Percentiles rank a stretch among this genome's conserved stretches.
phyloP scores from a whole-genome alignment of 2,888 invertebrate genomes.

The Agrotis puta region DNA sequence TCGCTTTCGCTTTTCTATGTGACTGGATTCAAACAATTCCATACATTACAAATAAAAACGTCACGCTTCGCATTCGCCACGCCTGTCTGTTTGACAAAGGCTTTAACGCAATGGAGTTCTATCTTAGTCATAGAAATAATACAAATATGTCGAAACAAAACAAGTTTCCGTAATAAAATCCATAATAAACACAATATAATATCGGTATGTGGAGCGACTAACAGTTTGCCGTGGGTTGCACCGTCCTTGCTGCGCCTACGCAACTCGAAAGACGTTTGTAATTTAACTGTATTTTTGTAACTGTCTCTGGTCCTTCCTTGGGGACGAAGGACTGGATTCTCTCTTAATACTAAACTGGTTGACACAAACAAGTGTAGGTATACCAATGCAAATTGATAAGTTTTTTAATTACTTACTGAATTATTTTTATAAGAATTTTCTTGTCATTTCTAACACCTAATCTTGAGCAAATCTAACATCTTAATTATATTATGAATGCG shows the following conservation, averaged over 20 bases:
- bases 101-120: neutral
- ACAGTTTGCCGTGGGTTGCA: conserved; percentile 61
- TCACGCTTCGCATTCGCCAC: too few relatives aligned
- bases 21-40: too few relatives aligned
- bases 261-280: conserved; percentile 39
- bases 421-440: neutral
- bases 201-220: conserved; percentile 63
- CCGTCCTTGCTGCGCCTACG: conserved; percentile 70
- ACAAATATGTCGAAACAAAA: conserved; percentile 48
- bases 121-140: conserved; percentile 35
- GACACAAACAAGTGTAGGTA: neutral
- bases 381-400: neutral
- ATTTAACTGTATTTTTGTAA: conserved; percentile 50
- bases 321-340: conserved; percentile 16
- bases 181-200: conserved; percentile 43
- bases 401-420: neutral
- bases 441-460: neutral
- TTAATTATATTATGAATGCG: too few relatives aligned
- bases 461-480: neutral
- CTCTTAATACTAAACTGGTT: neutral
- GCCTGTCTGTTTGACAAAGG: neutral
- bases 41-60: too few relatives aligned
- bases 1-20: too few relatives aligned
- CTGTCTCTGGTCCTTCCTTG: conserved; percentile 22
- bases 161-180: conserved; percentile 53